Base-by-base conservation (phyloP, 2,797 vertebrate genomes). In the Buceros bicornis region DNA sequence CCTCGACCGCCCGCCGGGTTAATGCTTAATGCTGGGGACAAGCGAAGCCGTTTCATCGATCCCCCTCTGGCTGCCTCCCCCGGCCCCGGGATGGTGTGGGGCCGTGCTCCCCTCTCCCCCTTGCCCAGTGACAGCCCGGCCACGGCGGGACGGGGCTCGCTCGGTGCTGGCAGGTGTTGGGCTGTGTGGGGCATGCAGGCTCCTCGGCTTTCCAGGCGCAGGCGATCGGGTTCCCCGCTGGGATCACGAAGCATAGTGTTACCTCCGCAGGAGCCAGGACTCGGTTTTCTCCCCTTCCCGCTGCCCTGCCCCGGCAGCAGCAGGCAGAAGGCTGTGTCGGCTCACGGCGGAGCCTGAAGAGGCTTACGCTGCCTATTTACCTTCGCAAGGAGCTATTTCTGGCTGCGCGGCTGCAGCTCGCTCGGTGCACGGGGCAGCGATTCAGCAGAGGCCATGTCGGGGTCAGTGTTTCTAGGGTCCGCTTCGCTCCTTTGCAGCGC, bases 161-260 rank as follows among this genome's bases (percentile, higher is more conserved):
- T 40, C 37, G 37, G 37, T 40, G 20, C 8, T 1, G 7, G 73
- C 33, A 61, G 84, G 53, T 9, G 57, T 3, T 0, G 4, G 81
- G 89, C 80, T 82, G 47, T 0, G 16, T 0, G 4, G 48, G 4
- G 53, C 62, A 25, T 2, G 3, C 26, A 6, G n/a, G 10, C 53
- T 66, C 25, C 43, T 29, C 5, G 0, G 56, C 31, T 54, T 25
- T 48, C 66, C 81, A 10, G 74, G 13, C 4, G 42, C 25, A 8
- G 61, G 45, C 2, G 31, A 28, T 24, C 2, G 9, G 31, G n/a
- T 50, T 43, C 73, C 83, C 69, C 2, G 0, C 51, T 2, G 47
- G 69, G 53, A 18, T 74, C 2, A 4, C 0, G 0, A 31, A 25
- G 61, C 2, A 0, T 0, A 11, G 71, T 2, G 42, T 65, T 50